Percentiles rank a stretch among this genome's conserved stretches.
phyloP scores from a whole-genome alignment of 2,113 vertebrate species.

The Nestor notabilis region DNA sequence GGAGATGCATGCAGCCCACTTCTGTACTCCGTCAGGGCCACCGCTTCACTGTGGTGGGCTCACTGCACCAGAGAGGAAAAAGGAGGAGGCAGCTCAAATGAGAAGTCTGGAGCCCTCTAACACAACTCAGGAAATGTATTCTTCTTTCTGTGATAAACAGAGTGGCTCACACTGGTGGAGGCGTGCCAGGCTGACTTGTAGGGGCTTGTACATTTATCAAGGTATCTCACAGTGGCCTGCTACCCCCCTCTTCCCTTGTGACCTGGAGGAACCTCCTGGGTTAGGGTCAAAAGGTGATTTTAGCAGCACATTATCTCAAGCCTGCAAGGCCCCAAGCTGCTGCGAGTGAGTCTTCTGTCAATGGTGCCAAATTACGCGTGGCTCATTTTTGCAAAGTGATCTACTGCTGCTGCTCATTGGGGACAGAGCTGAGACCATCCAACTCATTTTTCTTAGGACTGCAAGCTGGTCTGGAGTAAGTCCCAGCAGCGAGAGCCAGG shows the following conservation, averaged over 20 bases:
- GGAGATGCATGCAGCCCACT: constrained; percentile 34
- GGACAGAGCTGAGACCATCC: constrained; percentile 54
- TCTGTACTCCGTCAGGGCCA: neutral
- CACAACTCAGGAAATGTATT: neutral
- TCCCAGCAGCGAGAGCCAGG: constrained; percentile 18
- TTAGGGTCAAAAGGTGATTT: constrained; percentile 67
- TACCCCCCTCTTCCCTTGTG: constrained; percentile 16
- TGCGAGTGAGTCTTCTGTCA: constrained; percentile 57
- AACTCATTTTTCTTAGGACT: constrained; percentile 70
- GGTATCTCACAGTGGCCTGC: constrained; percentile 16
- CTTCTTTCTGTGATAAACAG: constrained; percentile 20
- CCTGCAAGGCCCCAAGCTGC: constrained; percentile 39
- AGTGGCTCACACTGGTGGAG: neutral
- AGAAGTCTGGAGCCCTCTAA: constrained; percentile 7
- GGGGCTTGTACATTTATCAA: constrained; percentile 40
- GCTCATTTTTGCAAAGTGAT: constrained; percentile 71
- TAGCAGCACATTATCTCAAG: constrained; percentile 58
- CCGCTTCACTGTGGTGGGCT: neutral
- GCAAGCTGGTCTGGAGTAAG: constrained; percentile 53
- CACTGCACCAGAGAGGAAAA: neutral
- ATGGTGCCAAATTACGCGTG: constrained; percentile 70
- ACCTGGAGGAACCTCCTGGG: constrained; percentile 45
- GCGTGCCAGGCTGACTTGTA: neutral
- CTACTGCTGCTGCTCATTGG: constrained; percentile 64
- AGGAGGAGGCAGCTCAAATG: neutral